These are phyloP conservation scores for Lutjanus argentimaculatus DNA, from an alignment of 2,797 vertebrate species.

Conservation along the genomic window DNA sequence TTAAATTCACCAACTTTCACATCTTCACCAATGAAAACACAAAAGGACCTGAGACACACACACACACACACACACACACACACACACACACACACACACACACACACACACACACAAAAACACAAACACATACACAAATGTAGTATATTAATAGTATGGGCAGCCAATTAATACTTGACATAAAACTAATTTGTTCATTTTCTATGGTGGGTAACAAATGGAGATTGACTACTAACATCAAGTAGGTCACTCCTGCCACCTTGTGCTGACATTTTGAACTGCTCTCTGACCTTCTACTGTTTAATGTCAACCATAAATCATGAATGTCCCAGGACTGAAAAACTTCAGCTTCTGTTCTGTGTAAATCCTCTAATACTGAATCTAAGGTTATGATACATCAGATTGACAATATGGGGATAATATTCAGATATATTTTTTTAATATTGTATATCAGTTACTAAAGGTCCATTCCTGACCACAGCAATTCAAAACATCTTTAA, in stretches of 20 bases:
- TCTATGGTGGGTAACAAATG: neutral
- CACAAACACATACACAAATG: neutral
- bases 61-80: neutral
- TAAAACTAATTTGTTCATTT: neutral
- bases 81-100: neutral
- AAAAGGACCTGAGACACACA: neutral
- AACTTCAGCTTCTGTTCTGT: no score
- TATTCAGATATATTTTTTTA: neutral
- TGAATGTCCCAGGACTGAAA: neutral
- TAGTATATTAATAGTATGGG: neutral
- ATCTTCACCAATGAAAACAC: neutral
- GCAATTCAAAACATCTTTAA: no score
- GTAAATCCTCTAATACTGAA: neutral
- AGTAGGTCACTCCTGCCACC: slow-evolving; percentile 36
- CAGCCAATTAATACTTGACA: neutral
- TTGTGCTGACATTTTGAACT: slow-evolving; percentile 21
- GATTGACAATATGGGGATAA: neutral
- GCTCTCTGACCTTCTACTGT: neutral
- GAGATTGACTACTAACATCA: neutral
- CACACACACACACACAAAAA: neutral
- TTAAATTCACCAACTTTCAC: slow-evolving; percentile 6
- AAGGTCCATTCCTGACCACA: neutral
- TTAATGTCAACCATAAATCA: neutral
- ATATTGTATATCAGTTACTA: neutral
- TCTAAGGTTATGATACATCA: neutral